Evolutionary conservation across 2,888 invertebrate genomes (phyloP).

Genomic region (Lycophotia porphyrea): DNA sequence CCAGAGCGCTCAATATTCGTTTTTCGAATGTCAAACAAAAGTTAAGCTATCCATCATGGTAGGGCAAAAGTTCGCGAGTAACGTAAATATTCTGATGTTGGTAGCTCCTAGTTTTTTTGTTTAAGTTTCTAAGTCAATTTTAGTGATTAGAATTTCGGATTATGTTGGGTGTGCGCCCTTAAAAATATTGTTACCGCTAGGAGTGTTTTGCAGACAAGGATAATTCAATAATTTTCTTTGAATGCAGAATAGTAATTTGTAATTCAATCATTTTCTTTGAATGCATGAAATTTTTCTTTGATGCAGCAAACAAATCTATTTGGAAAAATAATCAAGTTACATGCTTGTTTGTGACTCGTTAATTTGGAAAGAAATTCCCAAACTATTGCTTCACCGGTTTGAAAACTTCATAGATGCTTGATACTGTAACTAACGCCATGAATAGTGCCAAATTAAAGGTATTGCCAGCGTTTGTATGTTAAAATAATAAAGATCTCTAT

Average conservation of each 20-base stretch:
- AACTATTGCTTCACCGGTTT: neutral
- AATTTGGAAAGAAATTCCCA: neutral
- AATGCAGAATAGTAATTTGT: too few species aligned
- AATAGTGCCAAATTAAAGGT: neutral
- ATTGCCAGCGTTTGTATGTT: neutral
- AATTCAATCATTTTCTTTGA: neutral
- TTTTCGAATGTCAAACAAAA: constrained; percentile 50
- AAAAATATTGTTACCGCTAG: neutral
- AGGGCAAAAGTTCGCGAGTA: constrained; percentile 27
- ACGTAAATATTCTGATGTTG: constrained; percentile 25
- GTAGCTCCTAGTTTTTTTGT: constrained; percentile 20
- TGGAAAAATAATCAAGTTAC: too few species aligned
- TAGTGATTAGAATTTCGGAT: neutral
- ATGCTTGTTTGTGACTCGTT: neutral
- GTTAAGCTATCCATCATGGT: constrained; percentile 47
- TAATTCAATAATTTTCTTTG: neutral
- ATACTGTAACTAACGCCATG: neutral
- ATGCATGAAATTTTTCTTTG: too few species aligned
- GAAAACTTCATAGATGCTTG: neutral
- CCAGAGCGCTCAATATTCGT: constrained; percentile 44
- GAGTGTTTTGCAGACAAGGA: neutral
- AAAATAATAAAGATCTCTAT: too few species aligned
- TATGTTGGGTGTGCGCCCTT: neutral
- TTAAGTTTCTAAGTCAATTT: constrained; percentile 12
- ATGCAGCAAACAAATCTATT: too few species aligned